Conservation (phyloP, 2,113 vertebrate genomes). For the Dasyurus viverrinus region DNA sequence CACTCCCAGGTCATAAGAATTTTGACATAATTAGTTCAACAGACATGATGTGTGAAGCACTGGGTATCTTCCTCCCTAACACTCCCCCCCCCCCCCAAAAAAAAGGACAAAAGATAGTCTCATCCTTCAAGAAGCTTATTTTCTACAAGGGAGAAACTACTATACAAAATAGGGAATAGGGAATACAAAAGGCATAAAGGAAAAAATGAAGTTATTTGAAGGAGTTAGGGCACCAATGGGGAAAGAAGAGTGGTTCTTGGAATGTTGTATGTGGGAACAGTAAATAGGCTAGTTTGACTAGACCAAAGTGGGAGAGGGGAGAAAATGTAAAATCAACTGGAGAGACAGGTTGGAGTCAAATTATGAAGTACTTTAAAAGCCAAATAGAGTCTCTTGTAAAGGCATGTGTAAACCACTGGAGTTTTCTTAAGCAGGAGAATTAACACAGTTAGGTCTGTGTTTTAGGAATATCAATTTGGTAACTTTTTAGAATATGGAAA, state of each 20-base stretch:
- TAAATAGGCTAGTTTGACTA: not conserved
- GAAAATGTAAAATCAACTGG: not conserved
- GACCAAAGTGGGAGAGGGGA: not conserved
- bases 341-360: not conserved
- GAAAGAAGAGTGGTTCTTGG: not conserved
- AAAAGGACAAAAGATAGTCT: not conserved
- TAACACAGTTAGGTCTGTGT: not conserved
- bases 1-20: not conserved
- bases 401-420: not conserved
- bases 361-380: not conserved
- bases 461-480: not conserved
- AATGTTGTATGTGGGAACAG: not conserved
- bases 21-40: not conserved
- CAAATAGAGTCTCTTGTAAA: not conserved
- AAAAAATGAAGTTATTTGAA: not conserved
- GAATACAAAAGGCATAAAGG: not conserved
- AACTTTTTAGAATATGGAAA: not conserved
- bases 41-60: not conserved
- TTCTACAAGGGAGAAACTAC: not conserved
- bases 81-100: no score
- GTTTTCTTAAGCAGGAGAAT: not conserved
- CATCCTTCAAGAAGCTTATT: not conserved
- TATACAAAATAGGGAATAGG: not conserved
- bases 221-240: not conserved
- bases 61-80: not conserved